Percentiles rank a stretch among this genome's conserved stretches.
These are phyloP conservation scores for Erythrocercus mccallii DNA, from an alignment of 2,113 vertebrate genomes.

Conservation along the genomic window DNA sequence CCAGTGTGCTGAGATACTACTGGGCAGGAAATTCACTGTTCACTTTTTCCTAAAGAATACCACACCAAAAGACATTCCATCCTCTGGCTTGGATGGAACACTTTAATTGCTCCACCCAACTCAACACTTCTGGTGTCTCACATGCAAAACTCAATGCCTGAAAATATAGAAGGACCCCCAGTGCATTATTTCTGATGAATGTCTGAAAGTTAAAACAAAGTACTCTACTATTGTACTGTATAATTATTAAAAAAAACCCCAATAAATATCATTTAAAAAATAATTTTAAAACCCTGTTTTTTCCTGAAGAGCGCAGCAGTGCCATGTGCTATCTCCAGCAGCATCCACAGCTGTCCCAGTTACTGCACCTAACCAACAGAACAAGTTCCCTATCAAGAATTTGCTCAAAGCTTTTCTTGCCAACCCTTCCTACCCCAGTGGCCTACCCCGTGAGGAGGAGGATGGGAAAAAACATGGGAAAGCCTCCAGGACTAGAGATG, in stretches of 20 bases:
- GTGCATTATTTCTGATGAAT: not conserved
- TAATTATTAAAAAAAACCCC: too few relatives aligned
- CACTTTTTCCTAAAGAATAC: not conserved
- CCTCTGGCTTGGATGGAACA: not conserved
- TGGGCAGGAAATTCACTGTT: not conserved
- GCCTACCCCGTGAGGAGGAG: accelerated
- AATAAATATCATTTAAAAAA: too few relatives aligned
- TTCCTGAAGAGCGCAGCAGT: not conserved
- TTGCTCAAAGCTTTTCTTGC: not conserved
- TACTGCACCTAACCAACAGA: accelerated
- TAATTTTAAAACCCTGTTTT: too few relatives aligned
- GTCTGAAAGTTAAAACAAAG: not conserved
- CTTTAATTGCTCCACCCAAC: not conserved
- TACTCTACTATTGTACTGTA: not conserved
- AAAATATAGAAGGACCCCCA: not conserved
- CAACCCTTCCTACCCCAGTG: not conserved
- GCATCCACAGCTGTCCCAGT: accelerated
- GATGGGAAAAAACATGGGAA: not conserved
- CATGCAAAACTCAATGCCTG: not conserved
- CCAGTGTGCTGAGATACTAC: not conserved
- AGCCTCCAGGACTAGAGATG: not conserved
- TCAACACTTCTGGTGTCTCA: not conserved
- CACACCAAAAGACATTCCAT: not conserved
- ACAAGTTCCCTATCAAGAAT: not conserved
- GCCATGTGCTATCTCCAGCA: not conserved